A percentile compares a stretch with the other conserved stretches of the same genome.
Conservation (phyloP, 2,797 vertebrate genomes). For the Falco cherrug region DNA sequence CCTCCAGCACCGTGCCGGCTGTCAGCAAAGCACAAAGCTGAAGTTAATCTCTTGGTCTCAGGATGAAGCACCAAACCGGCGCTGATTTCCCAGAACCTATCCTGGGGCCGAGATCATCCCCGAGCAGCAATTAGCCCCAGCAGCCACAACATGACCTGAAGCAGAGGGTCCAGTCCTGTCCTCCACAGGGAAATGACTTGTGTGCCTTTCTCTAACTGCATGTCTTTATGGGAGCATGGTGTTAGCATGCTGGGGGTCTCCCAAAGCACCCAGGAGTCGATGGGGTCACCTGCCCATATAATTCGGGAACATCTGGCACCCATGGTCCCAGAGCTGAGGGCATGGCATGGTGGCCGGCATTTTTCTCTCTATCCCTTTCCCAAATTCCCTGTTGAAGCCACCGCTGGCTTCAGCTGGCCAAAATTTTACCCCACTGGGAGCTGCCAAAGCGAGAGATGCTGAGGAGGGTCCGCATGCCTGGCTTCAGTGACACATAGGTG, state of each 20-base stretch:
- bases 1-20: not conserved
- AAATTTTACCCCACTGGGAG: not conserved
- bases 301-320: not conserved
- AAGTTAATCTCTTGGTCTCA: not conserved
- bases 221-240: not conserved
- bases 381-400: not conserved
- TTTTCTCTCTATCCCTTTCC: not conserved
- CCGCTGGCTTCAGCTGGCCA: not conserved
- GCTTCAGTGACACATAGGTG: not conserved
- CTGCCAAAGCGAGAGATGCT: not conserved
- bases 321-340: not conserved
- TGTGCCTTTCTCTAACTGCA: rapidly evolving
- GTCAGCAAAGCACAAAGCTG: not conserved
- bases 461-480: too few species aligned
- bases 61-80: not conserved
- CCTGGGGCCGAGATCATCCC: not conserved
- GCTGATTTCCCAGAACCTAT: constrained; percentile 1
- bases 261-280: not conserved
- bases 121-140: not conserved
- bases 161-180: not conserved
- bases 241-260: not conserved
- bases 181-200: not conserved
- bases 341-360: not conserved
- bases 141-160: not conserved
- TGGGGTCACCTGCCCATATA: not conserved